A percentile compares a stretch with the other conserved stretches of the same genome.
These are phyloP conservation scores for Drosophila ezoana DNA, from an alignment of 2,888 invertebrate species.

Conservation along the genomic window DNA sequence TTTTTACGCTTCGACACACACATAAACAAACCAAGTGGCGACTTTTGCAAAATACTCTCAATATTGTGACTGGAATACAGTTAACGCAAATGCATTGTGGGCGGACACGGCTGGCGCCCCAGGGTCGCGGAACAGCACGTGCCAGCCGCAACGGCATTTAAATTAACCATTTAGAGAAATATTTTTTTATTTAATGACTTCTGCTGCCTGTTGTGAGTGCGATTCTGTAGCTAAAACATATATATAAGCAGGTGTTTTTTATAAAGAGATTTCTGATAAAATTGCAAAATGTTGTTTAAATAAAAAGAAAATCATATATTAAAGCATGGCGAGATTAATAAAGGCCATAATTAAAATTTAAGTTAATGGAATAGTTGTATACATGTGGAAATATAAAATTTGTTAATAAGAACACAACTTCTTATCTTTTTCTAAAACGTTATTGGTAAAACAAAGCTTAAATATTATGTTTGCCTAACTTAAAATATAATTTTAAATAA, in stretches of 20 bases:
- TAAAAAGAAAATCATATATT: no score
- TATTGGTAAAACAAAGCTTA: no score
- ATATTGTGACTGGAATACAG: constrained; percentile 67
- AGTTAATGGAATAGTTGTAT: not conserved
- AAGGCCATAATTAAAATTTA: no score
- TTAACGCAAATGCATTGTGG: constrained; percentile 25
- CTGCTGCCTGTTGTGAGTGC: constrained; percentile 1
- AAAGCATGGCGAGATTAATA: no score
- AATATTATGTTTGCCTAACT: no score
- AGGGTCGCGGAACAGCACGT: constrained; percentile 9
- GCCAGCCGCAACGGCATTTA: constrained; percentile 45
- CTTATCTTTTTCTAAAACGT: no score
- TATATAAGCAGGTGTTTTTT: not conserved
- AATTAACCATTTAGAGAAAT: constrained; percentile 53
- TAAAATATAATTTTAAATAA: no score
- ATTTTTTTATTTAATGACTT: constrained; percentile 40
- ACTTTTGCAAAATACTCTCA: constrained; percentile 55
- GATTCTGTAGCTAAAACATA: constrained; percentile 4
- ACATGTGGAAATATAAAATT: no score
- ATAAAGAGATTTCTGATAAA: not conserved
- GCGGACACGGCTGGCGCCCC: not conserved
- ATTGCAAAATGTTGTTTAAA: no score
- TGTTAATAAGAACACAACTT: no score
- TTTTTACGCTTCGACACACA: constrained; percentile 73
- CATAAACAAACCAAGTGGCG: constrained; percentile 69